Evolutionary conservation across 2,797 vertebrate genomes (phyloP).

Genomic region (Schizopygopsis pylzovi): DNA sequence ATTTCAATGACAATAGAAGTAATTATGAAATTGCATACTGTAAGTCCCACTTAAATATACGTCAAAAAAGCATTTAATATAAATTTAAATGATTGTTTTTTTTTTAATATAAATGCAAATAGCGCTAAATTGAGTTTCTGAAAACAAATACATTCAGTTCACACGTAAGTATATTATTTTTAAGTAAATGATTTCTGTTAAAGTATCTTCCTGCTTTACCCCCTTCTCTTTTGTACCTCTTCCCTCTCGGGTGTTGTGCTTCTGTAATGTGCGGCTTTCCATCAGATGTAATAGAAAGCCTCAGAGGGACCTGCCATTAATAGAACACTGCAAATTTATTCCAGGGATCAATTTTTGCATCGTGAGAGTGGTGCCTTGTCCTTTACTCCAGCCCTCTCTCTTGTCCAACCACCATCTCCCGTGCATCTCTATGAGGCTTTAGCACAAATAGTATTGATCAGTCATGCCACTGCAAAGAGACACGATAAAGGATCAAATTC

Average conservation of each 20-base stretch:
- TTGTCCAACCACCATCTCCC: conserved; percentile 34
- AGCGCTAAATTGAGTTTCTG: not conserved
- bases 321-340: conserved; percentile 70
- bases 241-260: conserved; percentile 47
- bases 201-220: not conserved
- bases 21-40: not conserved
- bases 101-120: not conserved
- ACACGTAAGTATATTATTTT: not conserved
- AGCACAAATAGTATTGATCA: conserved; percentile 60
- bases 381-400: conserved; percentile 3
- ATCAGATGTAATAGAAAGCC: conserved; percentile 71
- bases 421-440: conserved; percentile 39
- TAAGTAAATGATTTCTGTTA: not conserved
- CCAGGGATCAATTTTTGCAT: conserved; percentile 71
- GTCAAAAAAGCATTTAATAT: not conserved
- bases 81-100: not conserved
- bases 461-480: conserved; percentile 20
- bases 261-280: conserved; percentile 68
- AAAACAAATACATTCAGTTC: not conserved
- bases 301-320: conserved; percentile 71
- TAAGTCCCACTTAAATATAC: not conserved
- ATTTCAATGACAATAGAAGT: not conserved
- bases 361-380: conserved; percentile 40
- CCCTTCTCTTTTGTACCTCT: conserved; percentile 27
- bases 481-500: conserved; percentile 44